Conservation (phyloP, 2,888 invertebrate genomes). For the Microctonus brassicae region DNA sequence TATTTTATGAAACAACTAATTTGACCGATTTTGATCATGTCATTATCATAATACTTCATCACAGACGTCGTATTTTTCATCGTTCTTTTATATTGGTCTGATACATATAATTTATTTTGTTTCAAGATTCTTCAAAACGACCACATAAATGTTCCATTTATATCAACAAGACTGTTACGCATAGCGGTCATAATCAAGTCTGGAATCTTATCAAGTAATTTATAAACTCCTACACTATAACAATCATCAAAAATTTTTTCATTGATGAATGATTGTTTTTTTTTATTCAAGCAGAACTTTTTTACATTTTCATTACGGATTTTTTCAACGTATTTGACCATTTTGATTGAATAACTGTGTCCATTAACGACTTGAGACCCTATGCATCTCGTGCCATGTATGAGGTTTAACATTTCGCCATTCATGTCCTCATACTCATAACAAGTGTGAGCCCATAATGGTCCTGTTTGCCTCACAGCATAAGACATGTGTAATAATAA, state of each 20-base stretch:
- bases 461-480: slow-evolving; percentile 36
- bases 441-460: slow-evolving; percentile 41
- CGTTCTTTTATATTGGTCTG: slow-evolving; percentile 25
- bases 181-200: slow-evolving; percentile 27
- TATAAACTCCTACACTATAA: slow-evolving; percentile 39
- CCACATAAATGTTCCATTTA: slow-evolving; percentile 6
- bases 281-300: slow-evolving; percentile 35
- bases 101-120: slow-evolving; percentile 37
- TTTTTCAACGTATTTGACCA: slow-evolving; percentile 28
- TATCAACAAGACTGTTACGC: slow-evolving; percentile 9
- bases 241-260: slow-evolving; percentile 29
- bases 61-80: slow-evolving; percentile 36
- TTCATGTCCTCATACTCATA: slow-evolving; percentile 43
- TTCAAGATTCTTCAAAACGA: slow-evolving; percentile 38
- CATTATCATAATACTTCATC: slow-evolving; percentile 20
- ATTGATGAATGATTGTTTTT: slow-evolving; percentile 37
- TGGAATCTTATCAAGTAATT: slow-evolving; percentile 14
- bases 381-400: slow-evolving; percentile 39
- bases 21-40: slow-evolving; percentile 12
- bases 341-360: slow-evolving; percentile 31
- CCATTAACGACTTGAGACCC: slow-evolving; percentile 36
- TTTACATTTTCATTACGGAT: slow-evolving; percentile 31
- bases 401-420: slow-evolving; percentile 34
- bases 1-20: slow-evolving; percentile 35
- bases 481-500: slow-evolving; percentile 36